A percentile compares a stretch with the other conserved stretches of the same genome.
Evolutionary conservation across 2,113 vertebrate species (phyloP).

Genomic region (Nannobrachium achirus): DNA sequence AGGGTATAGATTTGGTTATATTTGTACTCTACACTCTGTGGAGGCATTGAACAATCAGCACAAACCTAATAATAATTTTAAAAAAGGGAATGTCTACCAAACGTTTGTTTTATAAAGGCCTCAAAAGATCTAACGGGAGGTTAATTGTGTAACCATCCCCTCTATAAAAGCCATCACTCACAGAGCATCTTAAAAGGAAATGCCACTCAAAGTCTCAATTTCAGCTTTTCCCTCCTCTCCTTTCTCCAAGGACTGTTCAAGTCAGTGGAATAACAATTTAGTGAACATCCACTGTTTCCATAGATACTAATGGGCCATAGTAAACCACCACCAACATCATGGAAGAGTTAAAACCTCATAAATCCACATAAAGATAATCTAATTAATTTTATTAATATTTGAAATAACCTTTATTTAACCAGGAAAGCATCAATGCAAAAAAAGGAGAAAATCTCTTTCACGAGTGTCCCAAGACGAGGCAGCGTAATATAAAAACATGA

Average conservation of each 20-base stretch:
- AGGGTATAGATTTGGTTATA: too few relatives aligned
- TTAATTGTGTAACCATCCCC: not conserved
- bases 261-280: not conserved
- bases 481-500: too few relatives aligned
- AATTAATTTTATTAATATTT: too few relatives aligned
- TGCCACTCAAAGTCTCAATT: not conserved
- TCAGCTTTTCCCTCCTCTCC: not conserved
- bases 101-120: not conserved
- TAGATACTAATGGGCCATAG: not conserved
- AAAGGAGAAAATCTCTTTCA: too few relatives aligned
- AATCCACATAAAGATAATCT: too few relatives aligned
- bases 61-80: too few relatives aligned
- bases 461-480: too few relatives aligned
- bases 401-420: too few relatives aligned
- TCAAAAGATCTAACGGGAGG: not conserved
- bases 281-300: slow-evolving; percentile 4
- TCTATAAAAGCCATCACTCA: not conserved
- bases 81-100: not conserved
- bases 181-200: not conserved
- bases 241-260: not conserved
- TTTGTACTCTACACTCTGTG: too few relatives aligned
- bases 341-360: too few relatives aligned
- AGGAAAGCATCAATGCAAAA: too few relatives aligned
- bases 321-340: not conserved
- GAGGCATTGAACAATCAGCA: too few relatives aligned